Evolutionary conservation across 2,797 vertebrate genomes (phyloP).

Genomic region (Merluccius polli): DNA sequence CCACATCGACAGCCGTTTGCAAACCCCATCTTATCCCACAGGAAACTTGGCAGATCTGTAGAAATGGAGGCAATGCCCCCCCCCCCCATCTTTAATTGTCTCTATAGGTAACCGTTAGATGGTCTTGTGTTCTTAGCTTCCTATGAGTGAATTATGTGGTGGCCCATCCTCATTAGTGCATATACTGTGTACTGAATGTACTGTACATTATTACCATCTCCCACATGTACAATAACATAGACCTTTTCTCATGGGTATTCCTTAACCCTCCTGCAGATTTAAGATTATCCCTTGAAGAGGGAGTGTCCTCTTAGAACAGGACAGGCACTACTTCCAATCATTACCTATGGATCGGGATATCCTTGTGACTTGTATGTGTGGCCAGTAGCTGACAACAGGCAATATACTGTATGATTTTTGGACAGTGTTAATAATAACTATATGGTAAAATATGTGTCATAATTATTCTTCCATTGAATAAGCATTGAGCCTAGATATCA

Average conservation of each 20-base stretch:
- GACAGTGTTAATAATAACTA: too few relatives aligned
- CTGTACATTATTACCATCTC: not conserved
- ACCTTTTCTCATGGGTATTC: not conserved
- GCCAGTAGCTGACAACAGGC: not conserved
- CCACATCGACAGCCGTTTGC: not conserved
- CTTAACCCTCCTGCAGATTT: not conserved
- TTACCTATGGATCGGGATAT: not conserved
- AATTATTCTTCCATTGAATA: not conserved
- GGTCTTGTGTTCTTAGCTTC: too few relatives aligned
- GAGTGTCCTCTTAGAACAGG: not conserved
- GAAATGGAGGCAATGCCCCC: too few relatives aligned
- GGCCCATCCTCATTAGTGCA: not conserved
- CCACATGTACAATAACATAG: not conserved
- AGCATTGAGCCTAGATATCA: not conserved
- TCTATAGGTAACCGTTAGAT: not conserved
- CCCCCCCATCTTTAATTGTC: not conserved
- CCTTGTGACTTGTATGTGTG: not conserved
- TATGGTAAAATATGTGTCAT: not conserved
- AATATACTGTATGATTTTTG: not conserved
- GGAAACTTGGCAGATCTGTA: not conserved
- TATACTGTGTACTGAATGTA: not conserved
- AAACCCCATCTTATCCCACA: not conserved
- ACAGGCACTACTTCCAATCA: not conserved
- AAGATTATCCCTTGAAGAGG: not conserved
- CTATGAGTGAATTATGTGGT: not conserved